phyloP scores from a whole-genome alignment of 2,888 invertebrate species.

The Torymus auratus region DNA sequence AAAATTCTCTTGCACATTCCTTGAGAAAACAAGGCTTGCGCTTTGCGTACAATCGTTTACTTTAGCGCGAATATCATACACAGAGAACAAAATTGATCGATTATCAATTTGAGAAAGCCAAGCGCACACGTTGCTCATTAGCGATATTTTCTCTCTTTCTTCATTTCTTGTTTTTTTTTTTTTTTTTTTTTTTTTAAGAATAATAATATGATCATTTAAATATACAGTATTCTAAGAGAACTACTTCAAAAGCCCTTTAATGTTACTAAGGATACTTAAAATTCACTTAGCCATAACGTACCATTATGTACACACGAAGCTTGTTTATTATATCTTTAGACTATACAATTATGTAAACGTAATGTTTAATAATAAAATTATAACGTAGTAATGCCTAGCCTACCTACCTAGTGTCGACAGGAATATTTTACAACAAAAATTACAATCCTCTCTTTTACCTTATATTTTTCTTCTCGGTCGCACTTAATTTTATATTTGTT shows the following conservation, averaged over 20 bases:
- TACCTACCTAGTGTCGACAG: slow-evolving; percentile 72
- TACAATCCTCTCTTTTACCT: slow-evolving; percentile 63
- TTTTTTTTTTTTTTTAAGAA: no score
- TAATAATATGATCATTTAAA: slow-evolving; percentile 57
- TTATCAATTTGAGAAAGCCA: slow-evolving; percentile 40
- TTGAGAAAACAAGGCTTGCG: slow-evolving; percentile 42
- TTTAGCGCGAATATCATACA: slow-evolving; percentile 43
- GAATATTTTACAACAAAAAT: slow-evolving; percentile 76
- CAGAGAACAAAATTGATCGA: slow-evolving; percentile 38
- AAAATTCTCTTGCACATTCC: slow-evolving; percentile 34
- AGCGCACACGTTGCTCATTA: slow-evolving; percentile 57
- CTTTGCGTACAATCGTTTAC: slow-evolving; percentile 42
- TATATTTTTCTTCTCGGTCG: slow-evolving; percentile 27
- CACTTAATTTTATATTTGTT: slow-evolving; percentile 40
- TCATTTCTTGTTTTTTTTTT: no score
- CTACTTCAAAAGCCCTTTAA: slow-evolving; percentile 71
- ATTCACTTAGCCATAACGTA: slow-evolving; percentile 70
- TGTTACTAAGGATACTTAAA: slow-evolving; percentile 69
- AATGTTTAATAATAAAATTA: slow-evolving; percentile 74
- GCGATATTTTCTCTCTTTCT: slow-evolving; percentile 60
- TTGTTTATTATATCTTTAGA: slow-evolving; percentile 68
- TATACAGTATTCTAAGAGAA: slow-evolving; percentile 61
- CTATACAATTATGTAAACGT: slow-evolving; percentile 75
- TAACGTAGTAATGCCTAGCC: slow-evolving; percentile 74
- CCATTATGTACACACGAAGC: slow-evolving; percentile 73